These are phyloP conservation scores for Acanthosepion lycidas DNA, from an alignment of 2,888 invertebrate species.

Conservation along the genomic window DNA sequence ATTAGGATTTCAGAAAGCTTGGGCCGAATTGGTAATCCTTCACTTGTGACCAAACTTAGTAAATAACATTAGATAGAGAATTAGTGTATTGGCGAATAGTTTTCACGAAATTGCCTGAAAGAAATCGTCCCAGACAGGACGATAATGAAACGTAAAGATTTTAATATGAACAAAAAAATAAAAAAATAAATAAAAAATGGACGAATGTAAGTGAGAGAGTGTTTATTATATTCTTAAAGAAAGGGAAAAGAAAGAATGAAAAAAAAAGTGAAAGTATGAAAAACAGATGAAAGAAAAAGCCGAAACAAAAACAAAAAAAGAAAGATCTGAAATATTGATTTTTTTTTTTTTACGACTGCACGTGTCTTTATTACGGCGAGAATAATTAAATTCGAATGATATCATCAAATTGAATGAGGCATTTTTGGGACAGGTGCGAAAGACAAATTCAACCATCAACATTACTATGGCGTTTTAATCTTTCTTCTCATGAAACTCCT, in stretches of 20 bases:
- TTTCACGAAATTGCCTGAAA: no score
- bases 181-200: no score
- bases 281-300: neutral
- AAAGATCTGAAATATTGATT: neutral
- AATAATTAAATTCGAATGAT: slow-evolving; percentile 33
- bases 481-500: neutral
- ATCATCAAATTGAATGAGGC: neutral
- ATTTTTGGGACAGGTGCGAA: neutral
- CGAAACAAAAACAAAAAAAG: neutral
- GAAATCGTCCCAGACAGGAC: no score
- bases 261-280: neutral
- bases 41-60: no score
- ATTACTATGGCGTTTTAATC: neutral
- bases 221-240: no score
- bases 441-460: neutral
- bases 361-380: neutral
- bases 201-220: neutral
- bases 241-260: neutral
- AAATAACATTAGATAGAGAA: no score
- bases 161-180: no score
- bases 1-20: no score
- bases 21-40: no score
- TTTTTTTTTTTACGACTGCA: neutral
- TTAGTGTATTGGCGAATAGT: no score
- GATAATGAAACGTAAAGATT: no score